Percentiles rank a stretch among this genome's conserved stretches.
These are phyloP conservation scores for Apostichopus japonicus DNA, from an alignment of 35 echinoderm and acorn worm genomes.

Conservation along the genomic window DNA sequence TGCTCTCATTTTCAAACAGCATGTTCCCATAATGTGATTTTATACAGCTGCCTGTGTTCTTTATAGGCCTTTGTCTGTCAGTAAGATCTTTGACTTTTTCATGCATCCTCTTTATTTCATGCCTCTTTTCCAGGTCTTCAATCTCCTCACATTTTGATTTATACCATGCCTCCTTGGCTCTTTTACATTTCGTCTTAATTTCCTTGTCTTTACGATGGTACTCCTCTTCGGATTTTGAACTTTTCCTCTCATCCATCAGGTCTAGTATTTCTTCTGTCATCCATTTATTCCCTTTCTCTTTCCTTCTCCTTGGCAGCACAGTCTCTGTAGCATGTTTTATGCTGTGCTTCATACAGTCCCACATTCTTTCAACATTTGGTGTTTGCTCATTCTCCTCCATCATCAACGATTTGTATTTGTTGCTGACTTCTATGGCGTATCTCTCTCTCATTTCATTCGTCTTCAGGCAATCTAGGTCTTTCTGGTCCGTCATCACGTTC, in stretches of 20 bases:
- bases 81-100: neutral
- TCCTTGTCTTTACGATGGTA: no score
- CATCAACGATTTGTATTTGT: neutral
- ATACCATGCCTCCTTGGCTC: no score
- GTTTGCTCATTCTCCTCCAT: neutral
- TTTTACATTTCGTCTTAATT: no score
- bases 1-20: neutral
- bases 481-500: slow-evolving; percentile 22
- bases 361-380: slow-evolving; percentile 5
- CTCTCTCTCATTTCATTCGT: slow-evolving; percentile 16
- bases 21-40: neutral
- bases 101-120: no score
- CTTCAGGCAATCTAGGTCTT: neutral
- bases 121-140: no score
- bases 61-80: neutral
- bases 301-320: neutral
- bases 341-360: slow-evolving; percentile 9
- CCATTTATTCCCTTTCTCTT: neutral
- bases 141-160: no score
- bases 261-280: no score
- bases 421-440: slow-evolving; percentile 26
- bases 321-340: neutral
- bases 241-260: no score
- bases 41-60: neutral
- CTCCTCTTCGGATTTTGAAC: no score